phyloP scores from a whole-genome alignment of 2,113 vertebrate genomes.

The Ophthalmolycus amberensis region DNA sequence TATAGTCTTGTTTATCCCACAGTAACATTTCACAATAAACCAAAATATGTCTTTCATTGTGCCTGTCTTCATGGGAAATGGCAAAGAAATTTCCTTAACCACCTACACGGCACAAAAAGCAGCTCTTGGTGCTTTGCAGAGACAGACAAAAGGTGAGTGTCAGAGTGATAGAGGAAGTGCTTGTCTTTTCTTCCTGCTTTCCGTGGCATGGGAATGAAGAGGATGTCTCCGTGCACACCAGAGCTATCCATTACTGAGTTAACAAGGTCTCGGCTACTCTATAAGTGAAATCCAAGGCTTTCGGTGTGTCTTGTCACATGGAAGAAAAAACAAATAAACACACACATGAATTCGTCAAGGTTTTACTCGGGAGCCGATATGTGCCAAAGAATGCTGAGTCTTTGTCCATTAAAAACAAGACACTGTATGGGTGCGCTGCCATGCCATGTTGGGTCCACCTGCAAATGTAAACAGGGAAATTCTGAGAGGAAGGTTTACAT shows the following conservation, averaged over 20 bases:
- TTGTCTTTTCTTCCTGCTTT: constrained; percentile 78
- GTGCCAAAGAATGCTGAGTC: constrained; percentile 53
- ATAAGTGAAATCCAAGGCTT: constrained; percentile 71
- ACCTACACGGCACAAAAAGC: constrained; percentile 41
- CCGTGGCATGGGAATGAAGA: constrained; percentile 77
- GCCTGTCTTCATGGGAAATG: constrained; percentile 85
- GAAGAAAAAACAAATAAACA: constrained; percentile 78
- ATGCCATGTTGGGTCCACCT: constrained; percentile 58
- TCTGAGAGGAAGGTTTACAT: constrained; percentile 39
- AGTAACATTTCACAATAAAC: constrained; percentile 6
- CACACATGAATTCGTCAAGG: constrained; percentile 34
- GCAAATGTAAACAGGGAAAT: constrained; percentile 55
- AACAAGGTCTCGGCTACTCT: constrained; percentile 62
- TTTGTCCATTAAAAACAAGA: constrained; percentile 62
- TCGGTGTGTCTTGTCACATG: constrained; percentile 52
- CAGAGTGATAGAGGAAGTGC: constrained; percentile 81
- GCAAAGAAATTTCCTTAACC: constrained; percentile 67
- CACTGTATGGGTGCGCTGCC: constrained; percentile 43
- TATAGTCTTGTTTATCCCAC: constrained; percentile 4
- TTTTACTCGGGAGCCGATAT: constrained; percentile 15
- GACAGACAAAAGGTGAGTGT: constrained; percentile 84
- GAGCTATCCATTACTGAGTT: constrained; percentile 84
- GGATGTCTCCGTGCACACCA: constrained; percentile 72
- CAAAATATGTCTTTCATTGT: constrained; percentile 24
- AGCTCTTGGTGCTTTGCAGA: constrained; percentile 75